Evolutionary conservation across 2,888 invertebrate genomes (phyloP).

Genomic region (Muscina levida): DNA sequence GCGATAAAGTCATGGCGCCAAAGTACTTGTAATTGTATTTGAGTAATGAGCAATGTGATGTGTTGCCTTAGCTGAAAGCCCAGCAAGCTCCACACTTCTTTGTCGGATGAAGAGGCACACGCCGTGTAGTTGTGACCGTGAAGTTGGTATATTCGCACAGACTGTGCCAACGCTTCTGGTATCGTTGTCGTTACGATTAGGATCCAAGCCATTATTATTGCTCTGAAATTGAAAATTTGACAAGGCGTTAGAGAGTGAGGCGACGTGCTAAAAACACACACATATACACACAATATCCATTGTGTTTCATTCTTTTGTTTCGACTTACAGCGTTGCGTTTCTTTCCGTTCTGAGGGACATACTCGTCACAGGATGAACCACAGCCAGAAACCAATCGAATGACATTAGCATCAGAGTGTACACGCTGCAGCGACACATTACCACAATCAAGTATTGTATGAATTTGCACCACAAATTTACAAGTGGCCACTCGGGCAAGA

Average conservation of each 20-base stretch:
- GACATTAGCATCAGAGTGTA: slow-evolving; percentile 97
- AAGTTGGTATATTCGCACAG: slow-evolving; percentile 85
- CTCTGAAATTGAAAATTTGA: slow-evolving; percentile 80
- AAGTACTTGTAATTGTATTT: too few species aligned
- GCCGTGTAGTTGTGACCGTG: slow-evolving; percentile 84
- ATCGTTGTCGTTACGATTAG: slow-evolving; percentile 89
- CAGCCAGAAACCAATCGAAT: slow-evolving; percentile 93
- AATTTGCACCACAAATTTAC: slow-evolving; percentile 93
- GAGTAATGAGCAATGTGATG: not conserved
- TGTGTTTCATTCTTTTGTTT: slow-evolving; percentile 11
- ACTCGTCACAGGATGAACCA: slow-evolving; percentile 94
- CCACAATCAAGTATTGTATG: slow-evolving; percentile 93
- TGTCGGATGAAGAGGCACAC: slow-evolving; percentile 85
- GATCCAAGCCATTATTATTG: slow-evolving; percentile 90
- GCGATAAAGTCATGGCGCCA: too few species aligned
- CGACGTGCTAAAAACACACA: too few species aligned
- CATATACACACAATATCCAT: too few species aligned
- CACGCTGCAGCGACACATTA: slow-evolving; percentile 95
- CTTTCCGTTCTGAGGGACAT: slow-evolving; percentile 91
- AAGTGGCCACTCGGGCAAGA: slow-evolving; percentile 93
- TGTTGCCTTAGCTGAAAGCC: slow-evolving; percentile 78
- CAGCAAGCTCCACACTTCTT: slow-evolving; percentile 81
- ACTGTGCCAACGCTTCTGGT: slow-evolving; percentile 89
- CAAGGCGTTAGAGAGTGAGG: too few species aligned
- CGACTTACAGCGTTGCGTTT: slow-evolving; percentile 85